phyloP scores from a whole-genome alignment of 2,113 vertebrate species.

The Hippolais icterina region DNA sequence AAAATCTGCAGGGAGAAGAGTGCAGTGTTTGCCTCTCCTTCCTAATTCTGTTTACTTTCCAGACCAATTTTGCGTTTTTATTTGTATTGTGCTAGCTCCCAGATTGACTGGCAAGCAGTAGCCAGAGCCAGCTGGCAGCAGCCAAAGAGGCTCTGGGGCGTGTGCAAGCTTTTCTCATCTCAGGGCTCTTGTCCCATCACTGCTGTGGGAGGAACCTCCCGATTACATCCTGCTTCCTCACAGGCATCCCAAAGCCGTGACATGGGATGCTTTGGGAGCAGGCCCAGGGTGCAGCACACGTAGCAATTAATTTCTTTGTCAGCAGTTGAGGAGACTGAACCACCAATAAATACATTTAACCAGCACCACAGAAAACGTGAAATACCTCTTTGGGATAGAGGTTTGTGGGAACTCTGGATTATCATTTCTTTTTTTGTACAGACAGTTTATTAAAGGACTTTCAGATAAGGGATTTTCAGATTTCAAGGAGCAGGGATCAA shows the following conservation, averaged over 20 bases:
- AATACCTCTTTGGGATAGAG: not conserved
- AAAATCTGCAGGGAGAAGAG: not conserved
- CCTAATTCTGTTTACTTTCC: conserved; percentile 3
- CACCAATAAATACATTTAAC: not conserved
- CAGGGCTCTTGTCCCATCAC: not conserved
- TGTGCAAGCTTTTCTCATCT: not conserved
- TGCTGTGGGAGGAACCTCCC: not conserved
- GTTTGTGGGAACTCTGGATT: not conserved
- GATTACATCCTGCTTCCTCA: not conserved
- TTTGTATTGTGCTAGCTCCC: not conserved
- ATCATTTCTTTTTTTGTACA: not conserved
- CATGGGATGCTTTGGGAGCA: not conserved
- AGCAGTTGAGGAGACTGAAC: not conserved
- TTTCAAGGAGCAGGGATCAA: not conserved
- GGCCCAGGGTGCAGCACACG: not conserved
- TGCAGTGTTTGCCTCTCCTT: not conserved
- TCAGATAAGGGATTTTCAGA: not conserved
- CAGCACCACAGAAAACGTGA: not conserved
- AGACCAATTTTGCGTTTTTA: not conserved
- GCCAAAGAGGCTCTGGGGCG: not conserved
- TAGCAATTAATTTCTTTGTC: not conserved
- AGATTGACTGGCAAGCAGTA: not conserved
- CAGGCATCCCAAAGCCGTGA: not conserved
- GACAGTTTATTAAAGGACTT: not conserved
- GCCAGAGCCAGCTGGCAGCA: not conserved